A percentile compares a stretch with the other conserved stretches of the same genome.
phyloP scores from a whole-genome alignment of 2,797 vertebrate genomes.

The Adelosebastes latens region DNA sequence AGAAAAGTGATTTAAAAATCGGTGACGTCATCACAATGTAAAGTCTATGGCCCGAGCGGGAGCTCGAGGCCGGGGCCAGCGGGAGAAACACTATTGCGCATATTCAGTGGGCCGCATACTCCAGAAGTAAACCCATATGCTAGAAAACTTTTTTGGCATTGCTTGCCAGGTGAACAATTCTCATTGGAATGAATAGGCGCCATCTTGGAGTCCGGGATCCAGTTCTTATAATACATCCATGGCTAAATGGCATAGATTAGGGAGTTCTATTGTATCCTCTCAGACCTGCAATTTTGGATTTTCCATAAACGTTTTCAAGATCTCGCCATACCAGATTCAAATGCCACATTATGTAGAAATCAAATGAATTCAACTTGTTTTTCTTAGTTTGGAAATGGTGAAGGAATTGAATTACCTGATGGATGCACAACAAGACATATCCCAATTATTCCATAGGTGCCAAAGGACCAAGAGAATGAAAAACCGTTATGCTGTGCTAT shows the following conservation, averaged over 20 bases:
- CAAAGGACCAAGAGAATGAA: conserved; percentile 6
- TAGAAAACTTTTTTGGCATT: too few species aligned
- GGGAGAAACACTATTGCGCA: too few species aligned
- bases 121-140: too few species aligned
- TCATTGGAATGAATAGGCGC: too few species aligned
- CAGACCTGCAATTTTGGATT: neutral
- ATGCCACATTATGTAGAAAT: neutral
- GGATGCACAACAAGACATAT: neutral
- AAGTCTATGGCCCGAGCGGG: too few species aligned
- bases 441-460: conserved; percentile 1
- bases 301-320: neutral
- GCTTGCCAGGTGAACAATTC: too few species aligned
- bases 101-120: too few species aligned
- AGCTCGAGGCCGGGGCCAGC: too few species aligned
- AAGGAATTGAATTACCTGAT: neutral
- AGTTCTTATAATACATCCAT: too few species aligned
- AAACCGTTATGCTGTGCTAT: neutral
- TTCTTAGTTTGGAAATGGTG: neutral
- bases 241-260: neutral
- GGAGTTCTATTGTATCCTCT: neutral
- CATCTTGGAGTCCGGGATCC: too few species aligned
- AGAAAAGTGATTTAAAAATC: too few species aligned
- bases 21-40: too few species aligned
- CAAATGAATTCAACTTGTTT: neutral
- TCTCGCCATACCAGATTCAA: neutral